phyloP scores from a whole-genome alignment of 2,113 vertebrate genomes.

The Dascyllus trimaculatus region DNA sequence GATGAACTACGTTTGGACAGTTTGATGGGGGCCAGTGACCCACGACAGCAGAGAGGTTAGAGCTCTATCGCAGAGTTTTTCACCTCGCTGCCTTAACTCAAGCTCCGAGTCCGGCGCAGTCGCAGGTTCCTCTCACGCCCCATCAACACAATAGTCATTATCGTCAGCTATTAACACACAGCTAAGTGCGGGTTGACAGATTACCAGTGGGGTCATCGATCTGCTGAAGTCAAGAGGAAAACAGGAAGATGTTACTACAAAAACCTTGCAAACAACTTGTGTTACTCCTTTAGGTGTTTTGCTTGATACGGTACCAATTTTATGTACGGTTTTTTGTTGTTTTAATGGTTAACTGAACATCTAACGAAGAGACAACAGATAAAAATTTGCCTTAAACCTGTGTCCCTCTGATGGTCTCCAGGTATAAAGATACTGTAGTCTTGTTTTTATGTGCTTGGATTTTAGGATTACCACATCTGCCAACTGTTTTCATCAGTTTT shows the following conservation, averaged over 20 bases:
- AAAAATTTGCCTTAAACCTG: too few relatives aligned
- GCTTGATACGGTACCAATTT: too few relatives aligned
- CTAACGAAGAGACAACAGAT: too few relatives aligned
- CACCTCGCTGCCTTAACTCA: background rate
- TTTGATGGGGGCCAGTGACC: conserved; percentile 53
- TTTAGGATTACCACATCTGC: too few relatives aligned
- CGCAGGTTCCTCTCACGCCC: background rate
- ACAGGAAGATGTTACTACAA: background rate
- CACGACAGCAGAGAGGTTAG: conserved; percentile 1
- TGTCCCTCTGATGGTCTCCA: too few relatives aligned
- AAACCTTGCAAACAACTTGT: background rate
- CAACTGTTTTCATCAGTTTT: too few relatives aligned
- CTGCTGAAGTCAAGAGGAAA: background rate
- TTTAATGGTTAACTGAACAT: too few relatives aligned
- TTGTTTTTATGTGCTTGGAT: too few relatives aligned
- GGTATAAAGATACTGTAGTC: too few relatives aligned
- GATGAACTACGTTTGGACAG: conserved; percentile 60
- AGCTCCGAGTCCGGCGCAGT: background rate
- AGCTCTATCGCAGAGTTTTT: conserved; percentile 10
- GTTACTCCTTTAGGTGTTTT: too few relatives aligned
- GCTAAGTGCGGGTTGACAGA: background rate
- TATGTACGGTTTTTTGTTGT: too few relatives aligned
- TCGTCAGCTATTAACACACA: conserved; percentile 32
- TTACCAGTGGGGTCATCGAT: conserved; percentile 20
- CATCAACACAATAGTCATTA: background rate